A percentile compares a stretch with the other conserved stretches of the same genome.
Conservation (phyloP, 2,797 vertebrate genomes). For the Mormyrops attenuatus region DNA sequence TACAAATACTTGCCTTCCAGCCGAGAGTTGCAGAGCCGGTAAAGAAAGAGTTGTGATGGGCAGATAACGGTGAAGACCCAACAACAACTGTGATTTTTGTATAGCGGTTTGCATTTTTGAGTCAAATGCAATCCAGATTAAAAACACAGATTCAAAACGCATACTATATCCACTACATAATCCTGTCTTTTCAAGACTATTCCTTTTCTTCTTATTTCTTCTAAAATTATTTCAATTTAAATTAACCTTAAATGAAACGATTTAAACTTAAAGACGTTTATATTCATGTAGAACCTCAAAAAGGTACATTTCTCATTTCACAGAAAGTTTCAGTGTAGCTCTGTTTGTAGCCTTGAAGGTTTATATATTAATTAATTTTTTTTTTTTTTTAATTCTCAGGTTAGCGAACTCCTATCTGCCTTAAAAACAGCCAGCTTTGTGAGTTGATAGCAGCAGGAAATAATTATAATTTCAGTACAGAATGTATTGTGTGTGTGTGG, state of each 20-base stretch:
- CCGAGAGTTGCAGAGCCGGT: conserved; percentile 28
- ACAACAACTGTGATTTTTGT: conserved; percentile 31
- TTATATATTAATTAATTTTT: not conserved
- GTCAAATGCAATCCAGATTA: not conserved
- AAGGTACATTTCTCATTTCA: not conserved
- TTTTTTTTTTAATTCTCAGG: not conserved
- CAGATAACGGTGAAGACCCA: conserved; percentile 48
- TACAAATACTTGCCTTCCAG: conserved; percentile 59
- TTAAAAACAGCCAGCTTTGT: conserved; percentile 34
- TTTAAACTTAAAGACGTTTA: not conserved
- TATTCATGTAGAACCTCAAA: not conserved
- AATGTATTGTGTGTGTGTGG: conserved; percentile 50
- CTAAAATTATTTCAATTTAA: not conserved
- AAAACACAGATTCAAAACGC: not conserved
- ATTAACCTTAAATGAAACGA: not conserved
- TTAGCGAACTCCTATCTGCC: conserved; percentile 26
- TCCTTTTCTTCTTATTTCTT: not conserved
- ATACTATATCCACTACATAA: not conserved
- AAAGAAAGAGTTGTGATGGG: conserved; percentile 41
- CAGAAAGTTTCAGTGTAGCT: not conserved
- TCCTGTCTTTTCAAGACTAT: not conserved
- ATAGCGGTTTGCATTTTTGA: conserved; percentile 19
- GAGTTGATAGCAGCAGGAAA: conserved; percentile 53
- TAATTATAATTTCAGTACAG: conserved; percentile 52
- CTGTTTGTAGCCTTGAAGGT: not conserved